Percentiles rank a stretch among this genome's conserved stretches.
phyloP scores from a whole-genome alignment of 35 echinoderm and acorn worm species.

The Holothuria glaberrima region DNA sequence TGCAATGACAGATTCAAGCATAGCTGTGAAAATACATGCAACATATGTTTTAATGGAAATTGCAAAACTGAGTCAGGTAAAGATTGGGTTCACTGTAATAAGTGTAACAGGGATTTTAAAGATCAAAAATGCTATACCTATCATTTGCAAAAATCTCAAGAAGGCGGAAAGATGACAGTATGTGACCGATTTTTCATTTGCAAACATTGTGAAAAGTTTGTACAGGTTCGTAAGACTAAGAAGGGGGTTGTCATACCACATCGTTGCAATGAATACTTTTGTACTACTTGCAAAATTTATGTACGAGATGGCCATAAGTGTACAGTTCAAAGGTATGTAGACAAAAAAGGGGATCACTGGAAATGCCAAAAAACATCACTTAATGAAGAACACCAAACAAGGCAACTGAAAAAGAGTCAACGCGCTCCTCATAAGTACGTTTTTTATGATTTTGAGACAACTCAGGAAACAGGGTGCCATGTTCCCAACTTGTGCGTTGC shows the following conservation, averaged over 20 bases:
- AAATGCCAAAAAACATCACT: not conserved
- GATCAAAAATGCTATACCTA: not conserved
- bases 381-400: too few species aligned
- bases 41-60: not conserved
- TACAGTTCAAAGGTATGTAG: too few species aligned
- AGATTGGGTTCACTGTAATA: constrained; percentile 1
- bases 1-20: constrained; percentile 4
- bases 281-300: constrained; percentile 29
- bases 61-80: not conserved
- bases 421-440: too few species aligned
- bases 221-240: constrained; percentile 13
- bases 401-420: not conserved
- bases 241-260: constrained; percentile 30
- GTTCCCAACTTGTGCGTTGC: not conserved
- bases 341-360: constrained; percentile 1
- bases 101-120: constrained; percentile 15
- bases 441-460: too few species aligned
- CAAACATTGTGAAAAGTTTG: too few species aligned
- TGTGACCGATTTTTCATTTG: too few species aligned
- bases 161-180: too few species aligned
- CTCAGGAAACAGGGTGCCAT: too few species aligned
- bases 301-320: too few species aligned
- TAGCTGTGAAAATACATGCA: not conserved
- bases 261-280: constrained; percentile 39
- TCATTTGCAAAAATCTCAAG: constrained; percentile 12